Conservation (phyloP, 1,140 invertebrate species). For the Trinorchestia longiramus region DNA sequence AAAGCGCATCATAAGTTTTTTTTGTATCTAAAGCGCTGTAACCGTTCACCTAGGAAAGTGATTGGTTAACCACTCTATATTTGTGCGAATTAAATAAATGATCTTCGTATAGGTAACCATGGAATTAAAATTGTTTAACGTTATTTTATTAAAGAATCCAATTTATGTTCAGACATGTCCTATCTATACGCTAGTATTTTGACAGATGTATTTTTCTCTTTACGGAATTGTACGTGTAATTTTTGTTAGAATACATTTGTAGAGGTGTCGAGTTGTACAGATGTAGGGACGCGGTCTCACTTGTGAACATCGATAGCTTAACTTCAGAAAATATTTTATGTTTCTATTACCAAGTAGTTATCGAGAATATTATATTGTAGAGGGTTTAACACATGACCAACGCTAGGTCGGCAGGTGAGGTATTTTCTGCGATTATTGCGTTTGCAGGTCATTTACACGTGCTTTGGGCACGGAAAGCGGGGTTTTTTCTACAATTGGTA, state of each 20-base stretch:
- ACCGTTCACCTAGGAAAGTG: not conserved
- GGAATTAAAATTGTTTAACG: not conserved
- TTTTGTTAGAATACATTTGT: not conserved
- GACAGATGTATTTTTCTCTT: not conserved
- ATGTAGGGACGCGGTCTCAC: not conserved
- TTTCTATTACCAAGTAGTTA: too few species aligned
- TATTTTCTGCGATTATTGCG: not conserved
- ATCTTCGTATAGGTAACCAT: not conserved
- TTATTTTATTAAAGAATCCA: not conserved
- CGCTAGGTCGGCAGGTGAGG: too few species aligned
- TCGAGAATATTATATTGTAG: not conserved
- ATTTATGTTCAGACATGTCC: not conserved
- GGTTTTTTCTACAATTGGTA: not conserved
- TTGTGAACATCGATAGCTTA: not conserved
- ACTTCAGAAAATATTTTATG: not conserved
- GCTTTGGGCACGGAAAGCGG: not conserved
- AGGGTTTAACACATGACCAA: not conserved
- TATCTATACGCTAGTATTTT: not conserved
- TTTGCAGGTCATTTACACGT: not conserved
- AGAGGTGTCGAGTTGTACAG: not conserved
- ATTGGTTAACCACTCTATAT: not conserved
- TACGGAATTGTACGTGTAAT: not conserved
- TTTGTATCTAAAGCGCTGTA: not conserved
- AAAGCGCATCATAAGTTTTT: not conserved
- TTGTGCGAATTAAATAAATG: not conserved